Evolutionary conservation across 1,140 invertebrate genomes (phyloP).

Genomic region (Sitophilus oryzae): DNA sequence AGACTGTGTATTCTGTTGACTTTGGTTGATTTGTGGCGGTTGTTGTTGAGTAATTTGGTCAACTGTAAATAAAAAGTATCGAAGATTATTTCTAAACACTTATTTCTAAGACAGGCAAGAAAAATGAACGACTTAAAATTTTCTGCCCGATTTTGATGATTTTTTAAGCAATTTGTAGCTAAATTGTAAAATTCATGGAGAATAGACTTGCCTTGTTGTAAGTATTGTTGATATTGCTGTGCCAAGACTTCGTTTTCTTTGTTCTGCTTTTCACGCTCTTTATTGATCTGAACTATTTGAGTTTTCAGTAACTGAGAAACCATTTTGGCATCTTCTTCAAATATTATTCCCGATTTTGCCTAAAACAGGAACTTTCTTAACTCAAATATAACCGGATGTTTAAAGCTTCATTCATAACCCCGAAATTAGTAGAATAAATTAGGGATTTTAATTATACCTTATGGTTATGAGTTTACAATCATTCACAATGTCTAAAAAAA

Average conservation of each 20-base stretch:
- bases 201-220: constrained; percentile 35
- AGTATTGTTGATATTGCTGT: constrained; percentile 55
- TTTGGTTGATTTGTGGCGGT: constrained; percentile 29
- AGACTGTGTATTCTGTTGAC: constrained; percentile 31
- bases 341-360: constrained; percentile 81
- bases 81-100: too few relatives aligned
- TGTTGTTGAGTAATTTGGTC: constrained; percentile 15
- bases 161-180: too few relatives aligned
- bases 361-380: constrained; percentile 32
- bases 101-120: too few relatives aligned
- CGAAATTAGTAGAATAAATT: too few relatives aligned
- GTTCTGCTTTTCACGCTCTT: constrained; percentile 53
- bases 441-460: too few relatives aligned
- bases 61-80: constrained; percentile 2
- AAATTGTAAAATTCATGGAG: too few relatives aligned
- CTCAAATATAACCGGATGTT: too few relatives aligned
- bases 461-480: too few relatives aligned
- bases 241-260: constrained; percentile 45
- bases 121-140: too few relatives aligned
- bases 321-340: constrained; percentile 84
- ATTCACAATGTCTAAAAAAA: too few relatives aligned
- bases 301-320: constrained; percentile 84
- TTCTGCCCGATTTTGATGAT: too few relatives aligned
- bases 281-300: constrained; percentile 61
- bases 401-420: too few relatives aligned